A percentile compares a stretch with the other conserved stretches of the same genome.
These are phyloP conservation scores for Drosophila affinis DNA, from an alignment of 2,888 invertebrate genomes.

Conservation along the genomic window DNA sequence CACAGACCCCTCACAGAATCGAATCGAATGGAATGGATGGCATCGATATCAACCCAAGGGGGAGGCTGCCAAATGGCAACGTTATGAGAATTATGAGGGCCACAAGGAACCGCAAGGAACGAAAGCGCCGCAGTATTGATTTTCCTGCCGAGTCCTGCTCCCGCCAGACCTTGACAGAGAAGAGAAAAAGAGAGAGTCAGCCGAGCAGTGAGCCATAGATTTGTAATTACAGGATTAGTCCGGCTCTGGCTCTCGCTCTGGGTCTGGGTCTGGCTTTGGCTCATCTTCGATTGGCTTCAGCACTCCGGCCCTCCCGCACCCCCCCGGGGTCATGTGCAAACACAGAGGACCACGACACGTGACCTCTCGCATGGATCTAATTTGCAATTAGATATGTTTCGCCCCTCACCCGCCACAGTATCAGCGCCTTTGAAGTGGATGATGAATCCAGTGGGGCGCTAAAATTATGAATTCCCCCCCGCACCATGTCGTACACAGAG, in stretches of 20 bases:
- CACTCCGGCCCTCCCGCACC: not conserved
- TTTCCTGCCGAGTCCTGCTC: constrained; percentile 41
- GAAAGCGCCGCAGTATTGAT: constrained; percentile 55
- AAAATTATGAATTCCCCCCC: constrained; percentile 36
- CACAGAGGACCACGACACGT: constrained; percentile 46
- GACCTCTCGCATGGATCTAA: constrained; percentile 46
- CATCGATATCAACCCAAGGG: constrained; percentile 1
- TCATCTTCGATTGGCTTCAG: constrained; percentile 39
- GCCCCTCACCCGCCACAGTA: not conserved
- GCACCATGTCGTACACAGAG: not conserved
- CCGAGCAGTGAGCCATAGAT: constrained; percentile 57
- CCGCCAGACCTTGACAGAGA: not conserved
- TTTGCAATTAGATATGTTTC: constrained; percentile 67
- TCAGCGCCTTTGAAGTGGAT: constrained; percentile 37
- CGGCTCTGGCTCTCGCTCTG: constrained; percentile 51
- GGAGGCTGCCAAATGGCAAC: constrained; percentile 46
- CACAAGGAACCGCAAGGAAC: constrained; percentile 27
- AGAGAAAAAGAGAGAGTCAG: constrained; percentile 18
- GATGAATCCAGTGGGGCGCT: constrained; percentile 14
- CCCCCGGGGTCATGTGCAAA: constrained; percentile 31
- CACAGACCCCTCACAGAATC: constrained; percentile 11
- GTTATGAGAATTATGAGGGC: constrained; percentile 66
- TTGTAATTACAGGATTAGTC: constrained; percentile 76
- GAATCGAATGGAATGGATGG: constrained; percentile 10
- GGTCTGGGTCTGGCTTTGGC: constrained; percentile 39